Evolutionary conservation across 2,888 invertebrate genomes (phyloP), one percentile per base, ranked within the genome.

Genomic region (Epinotia demarniana): DNA sequence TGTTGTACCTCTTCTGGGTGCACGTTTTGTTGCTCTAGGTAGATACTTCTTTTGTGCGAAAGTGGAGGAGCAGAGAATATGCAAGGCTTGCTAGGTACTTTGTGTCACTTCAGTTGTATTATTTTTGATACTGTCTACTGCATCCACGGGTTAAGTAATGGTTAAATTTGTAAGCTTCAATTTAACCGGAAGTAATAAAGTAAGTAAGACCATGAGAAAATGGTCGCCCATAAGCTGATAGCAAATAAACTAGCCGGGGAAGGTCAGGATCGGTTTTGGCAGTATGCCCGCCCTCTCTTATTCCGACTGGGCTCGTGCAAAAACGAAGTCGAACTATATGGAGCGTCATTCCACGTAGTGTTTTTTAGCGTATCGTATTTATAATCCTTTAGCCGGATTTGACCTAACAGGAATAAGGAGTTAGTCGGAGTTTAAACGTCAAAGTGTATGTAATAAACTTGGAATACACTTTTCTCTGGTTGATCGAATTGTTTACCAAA

Each of bases 251-350:
- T 84, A 84, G 80, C 80, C 81, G 83, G 84, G 81, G 83, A 84
- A 85, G 82, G 80, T 79, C 79, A 78, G 85, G 82, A 87, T 88
- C 83, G 83, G 84, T 87, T 88, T 88, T 91, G 91, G 91, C 91
- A 87, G 72, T 72, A 76, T 81, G 91, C 91, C 92, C 82, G 78
- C 78, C 75, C 75, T 79, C 80, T 77, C 74, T 77, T 77, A 60
- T 62, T 74, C 71, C 69, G 39, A 76, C 67, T 19, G 60, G 62
- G 57, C 67, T 70, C 23, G 33, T 60, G 60, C 53, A 61, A 72
- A 75, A 72, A 66, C 67, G 43, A 23, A 72, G 43, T 43, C 61
- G 67, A 71, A 66, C 55, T 66, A 61, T 55, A 19, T n/a, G n/a
- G 6, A 67, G 67, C 62, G 61, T 12, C 49, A 66, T 18, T 72